Percentiles rank a stretch among this genome's conserved stretches.
phyloP scores from a whole-genome alignment of 2,888 invertebrate genomes.

The Leptarthrus brevirostris region DNA sequence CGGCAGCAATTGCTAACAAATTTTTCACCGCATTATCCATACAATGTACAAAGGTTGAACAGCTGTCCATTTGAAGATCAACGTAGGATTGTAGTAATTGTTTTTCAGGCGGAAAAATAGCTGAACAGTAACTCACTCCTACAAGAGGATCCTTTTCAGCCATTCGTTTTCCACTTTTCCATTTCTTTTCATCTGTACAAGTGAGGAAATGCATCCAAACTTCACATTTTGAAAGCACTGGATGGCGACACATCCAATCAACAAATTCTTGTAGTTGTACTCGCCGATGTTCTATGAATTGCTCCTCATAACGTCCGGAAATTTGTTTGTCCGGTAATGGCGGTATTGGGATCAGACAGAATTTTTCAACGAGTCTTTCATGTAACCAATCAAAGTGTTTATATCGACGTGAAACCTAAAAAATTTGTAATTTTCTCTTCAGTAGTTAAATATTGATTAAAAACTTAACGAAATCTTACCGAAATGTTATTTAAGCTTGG shows the following conservation, averaged over 20 bases:
- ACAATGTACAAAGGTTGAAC: slow-evolving; percentile 81
- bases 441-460: background rate
- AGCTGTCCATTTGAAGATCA: slow-evolving; percentile 87
- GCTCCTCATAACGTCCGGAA: slow-evolving; percentile 96
- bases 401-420: slow-evolving; percentile 81
- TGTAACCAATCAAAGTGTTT: slow-evolving; percentile 99
- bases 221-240: slow-evolving; percentile 88
- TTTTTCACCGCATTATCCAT: slow-evolving; percentile 91
- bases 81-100: slow-evolving; percentile 78
- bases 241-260: slow-evolving; percentile 96
- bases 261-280: slow-evolving; percentile 96
- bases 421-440: background rate
- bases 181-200: slow-evolving; percentile 96
- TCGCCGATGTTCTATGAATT: slow-evolving; percentile 94
- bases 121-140: slow-evolving; percentile 91
- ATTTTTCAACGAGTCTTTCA: slow-evolving; percentile 92
- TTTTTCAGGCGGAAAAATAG: slow-evolving; percentile 86
- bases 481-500: slow-evolving; percentile 95
- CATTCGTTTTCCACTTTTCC: slow-evolving; percentile 95
- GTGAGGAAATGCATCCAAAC: slow-evolving; percentile 98
- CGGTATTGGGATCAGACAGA: slow-evolving; percentile 93
- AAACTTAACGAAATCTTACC: too few species aligned
- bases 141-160: slow-evolving; percentile 94
- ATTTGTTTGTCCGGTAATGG: slow-evolving; percentile 98
- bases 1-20: slow-evolving; percentile 81